Base-by-base conservation (phyloP, 2,888 invertebrate species). In the Gasteruption jaculator region DNA sequence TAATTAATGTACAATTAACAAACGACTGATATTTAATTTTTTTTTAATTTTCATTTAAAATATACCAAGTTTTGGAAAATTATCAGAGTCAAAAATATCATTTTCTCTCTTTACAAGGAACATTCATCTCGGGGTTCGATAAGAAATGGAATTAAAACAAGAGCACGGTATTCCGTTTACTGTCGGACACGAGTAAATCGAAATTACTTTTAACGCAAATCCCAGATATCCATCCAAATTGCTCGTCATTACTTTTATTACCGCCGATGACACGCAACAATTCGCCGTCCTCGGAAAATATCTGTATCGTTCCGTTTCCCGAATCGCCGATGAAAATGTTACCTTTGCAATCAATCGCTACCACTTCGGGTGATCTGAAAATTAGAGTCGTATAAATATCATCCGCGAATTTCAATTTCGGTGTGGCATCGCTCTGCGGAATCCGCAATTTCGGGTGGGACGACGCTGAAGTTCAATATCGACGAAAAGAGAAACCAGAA, bases 251-350 rank as follows among this genome's bases (percentile, higher is more conserved):
- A 0, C 62, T 69, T 16, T 73, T 77, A 14, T 71, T 53, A 0
- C 75, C 74, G 1, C 86, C 85, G 56, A 86, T 81, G 14, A 79
- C 77, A 49, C 81, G 75, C 4, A 85, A 77, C 41, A 83, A 75
- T 40, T 79, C 76, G 4, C 88, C 87, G 42, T 82, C 79, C 0
- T 80, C 80, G 43, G 82, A 78, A 61, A 87, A 88, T 6, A 89
- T 78, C 65, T 88, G 87, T 1, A 87, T 75, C 4, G 88, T 73
- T 25, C 81, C 81, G 61, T 88, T 88, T 0, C 86, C 88, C 1
- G 84, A 82, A 62, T 89, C 88, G 0, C 86, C 88, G 0, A 89
- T 85, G 1, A 86, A 71, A 25, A 89, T 82, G 61, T 83, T 84
- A 0, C 86, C 86, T 64, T 81, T 73, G 0, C 77, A 77, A 61